phyloP scores from a whole-genome alignment of 2,113 vertebrate genomes.

The Paramisgurnus dabryanus region DNA sequence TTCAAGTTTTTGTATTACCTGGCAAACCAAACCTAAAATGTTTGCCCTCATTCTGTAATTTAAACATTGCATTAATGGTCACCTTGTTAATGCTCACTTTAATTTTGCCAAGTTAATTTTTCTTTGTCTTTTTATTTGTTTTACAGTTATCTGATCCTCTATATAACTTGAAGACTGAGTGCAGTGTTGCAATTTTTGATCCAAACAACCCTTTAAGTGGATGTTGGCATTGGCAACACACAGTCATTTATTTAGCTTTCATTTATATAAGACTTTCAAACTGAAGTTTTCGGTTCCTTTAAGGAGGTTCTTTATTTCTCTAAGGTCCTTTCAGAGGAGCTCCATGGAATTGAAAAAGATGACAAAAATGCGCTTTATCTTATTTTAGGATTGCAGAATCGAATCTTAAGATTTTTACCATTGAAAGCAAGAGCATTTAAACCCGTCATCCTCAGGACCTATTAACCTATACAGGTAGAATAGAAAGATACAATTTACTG shows the following conservation, averaged over 20 bases:
- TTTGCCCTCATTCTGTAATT: too few relatives aligned
- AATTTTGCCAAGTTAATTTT: too few relatives aligned
- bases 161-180: too few relatives aligned
- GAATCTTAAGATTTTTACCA: neutral
- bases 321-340: neutral
- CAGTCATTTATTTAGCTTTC: neutral
- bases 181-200: neutral
- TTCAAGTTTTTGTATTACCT: too few relatives aligned
- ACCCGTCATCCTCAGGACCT: too few relatives aligned
- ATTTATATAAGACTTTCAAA: neutral
- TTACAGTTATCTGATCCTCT: neutral
- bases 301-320: neutral
- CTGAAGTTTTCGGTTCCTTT: slow-evolving; percentile 4
- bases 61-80: too few relatives aligned
- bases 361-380: neutral
- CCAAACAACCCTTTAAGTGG: neutral
- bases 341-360: neutral
- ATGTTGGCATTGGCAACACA: slow-evolving; percentile 21
- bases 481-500: too few relatives aligned
- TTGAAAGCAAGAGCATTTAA: neutral
- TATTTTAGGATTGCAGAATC: neutral
- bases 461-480: too few relatives aligned
- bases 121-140: too few relatives aligned
- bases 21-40: too few relatives aligned
- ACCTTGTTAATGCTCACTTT: too few relatives aligned